Evolutionary conservation across 2,113 vertebrate species (phyloP).

Genomic region (Urocitellus parryii): DNA sequence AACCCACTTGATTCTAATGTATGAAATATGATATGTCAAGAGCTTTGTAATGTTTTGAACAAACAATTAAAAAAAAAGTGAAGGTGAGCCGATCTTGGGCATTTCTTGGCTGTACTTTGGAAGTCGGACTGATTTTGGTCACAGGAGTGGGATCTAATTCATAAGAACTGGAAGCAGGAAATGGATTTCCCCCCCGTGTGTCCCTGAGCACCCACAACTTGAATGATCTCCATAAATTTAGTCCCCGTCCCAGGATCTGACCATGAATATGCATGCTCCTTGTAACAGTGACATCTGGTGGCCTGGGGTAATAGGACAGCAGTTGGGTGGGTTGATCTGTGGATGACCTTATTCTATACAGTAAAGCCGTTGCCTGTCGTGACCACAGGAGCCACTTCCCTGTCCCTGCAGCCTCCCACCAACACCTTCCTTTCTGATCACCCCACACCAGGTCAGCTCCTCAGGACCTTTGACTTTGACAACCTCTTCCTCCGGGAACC

Average conservation of each 20-base stretch:
- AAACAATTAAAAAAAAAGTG: no score
- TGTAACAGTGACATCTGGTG: constrained; percentile 74
- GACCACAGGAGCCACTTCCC: neutral
- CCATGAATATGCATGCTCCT: neutral
- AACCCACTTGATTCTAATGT: no score
- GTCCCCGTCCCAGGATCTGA: neutral
- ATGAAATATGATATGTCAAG: no score
- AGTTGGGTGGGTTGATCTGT: neutral
- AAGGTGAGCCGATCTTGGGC: neutral
- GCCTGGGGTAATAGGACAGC: neutral
- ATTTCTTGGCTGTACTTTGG: constrained; percentile 3
- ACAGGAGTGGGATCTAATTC: neutral
- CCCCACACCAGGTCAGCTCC: neutral
- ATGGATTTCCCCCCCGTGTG: neutral
- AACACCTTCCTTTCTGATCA: neutral
- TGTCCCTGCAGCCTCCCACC: neutral
- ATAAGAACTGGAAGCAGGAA: constrained; percentile 19
- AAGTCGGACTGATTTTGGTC: neutral
- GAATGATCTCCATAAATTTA: neutral
- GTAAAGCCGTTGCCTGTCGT: neutral
- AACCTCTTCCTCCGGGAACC: neutral
- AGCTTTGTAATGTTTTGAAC: no score
- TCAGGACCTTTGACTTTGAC: neutral
- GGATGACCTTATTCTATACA: neutral
- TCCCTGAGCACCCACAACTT: neutral